These are phyloP conservation scores for Megaptera novaeangliae DNA, from an alignment of 2,113 vertebrate genomes.

Conservation along the genomic window DNA sequence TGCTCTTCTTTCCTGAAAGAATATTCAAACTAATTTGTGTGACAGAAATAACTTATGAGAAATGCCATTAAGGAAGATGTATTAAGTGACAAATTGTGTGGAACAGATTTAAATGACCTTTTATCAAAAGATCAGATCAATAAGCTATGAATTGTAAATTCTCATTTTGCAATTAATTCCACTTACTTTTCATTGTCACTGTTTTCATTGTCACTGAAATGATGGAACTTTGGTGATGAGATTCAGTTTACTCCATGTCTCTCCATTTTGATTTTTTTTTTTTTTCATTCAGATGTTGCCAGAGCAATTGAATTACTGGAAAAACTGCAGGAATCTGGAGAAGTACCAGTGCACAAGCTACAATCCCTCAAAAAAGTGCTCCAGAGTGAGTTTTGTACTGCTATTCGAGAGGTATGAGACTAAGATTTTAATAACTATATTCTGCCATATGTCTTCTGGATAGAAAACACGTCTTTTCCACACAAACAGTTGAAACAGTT, in stretches of 20 bases:
- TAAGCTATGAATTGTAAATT: constrained; percentile 28
- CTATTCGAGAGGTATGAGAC: constrained; percentile 96
- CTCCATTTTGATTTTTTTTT: constrained; percentile 19
- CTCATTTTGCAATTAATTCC: constrained; percentile 43
- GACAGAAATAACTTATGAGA: not conserved
- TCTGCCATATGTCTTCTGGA: constrained; percentile 31
- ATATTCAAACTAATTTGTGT: not conserved
- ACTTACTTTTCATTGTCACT: not conserved
- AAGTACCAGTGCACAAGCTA: constrained; percentile 96
- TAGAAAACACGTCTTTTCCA: constrained; percentile 31
- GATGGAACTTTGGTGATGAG: not conserved
- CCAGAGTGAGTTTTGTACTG: constrained; percentile 99
- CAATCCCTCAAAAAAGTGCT: constrained; percentile 98
- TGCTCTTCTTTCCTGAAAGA: not conserved
- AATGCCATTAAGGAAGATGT: not conserved
- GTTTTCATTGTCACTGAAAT: not conserved
- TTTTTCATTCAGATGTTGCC: constrained; percentile 89
- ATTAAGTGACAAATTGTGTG: not conserved
- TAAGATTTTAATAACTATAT: constrained; percentile 49
- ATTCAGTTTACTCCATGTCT: not conserved
- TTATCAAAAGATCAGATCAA: constrained; percentile 15
- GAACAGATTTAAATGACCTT: not conserved
- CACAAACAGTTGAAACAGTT: constrained; percentile 49
- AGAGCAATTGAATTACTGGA: constrained; percentile 97
- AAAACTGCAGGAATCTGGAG: constrained; percentile 96